Conservation (phyloP, 1,140 invertebrate species). For the Diachasma alloeum region DNA sequence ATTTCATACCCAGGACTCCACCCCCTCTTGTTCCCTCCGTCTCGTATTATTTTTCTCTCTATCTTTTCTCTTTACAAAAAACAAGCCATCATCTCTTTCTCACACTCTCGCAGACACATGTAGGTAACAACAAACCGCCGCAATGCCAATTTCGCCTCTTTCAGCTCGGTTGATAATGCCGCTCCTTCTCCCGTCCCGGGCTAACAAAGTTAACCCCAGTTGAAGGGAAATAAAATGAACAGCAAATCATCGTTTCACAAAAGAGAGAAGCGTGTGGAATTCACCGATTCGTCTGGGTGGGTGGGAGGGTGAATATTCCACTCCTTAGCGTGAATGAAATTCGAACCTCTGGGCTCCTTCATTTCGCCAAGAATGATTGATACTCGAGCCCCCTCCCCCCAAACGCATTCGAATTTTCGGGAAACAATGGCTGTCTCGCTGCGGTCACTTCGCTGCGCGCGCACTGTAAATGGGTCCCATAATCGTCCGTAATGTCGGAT, state of each 20-base stretch:
- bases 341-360: background rate
- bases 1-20: constrained; percentile 64
- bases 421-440: background rate
- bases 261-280: background rate
- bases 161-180: constrained; percentile 35
- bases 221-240: constrained; percentile 8
- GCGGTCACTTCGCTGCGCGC: background rate
- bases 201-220: constrained; percentile 34
- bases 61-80: background rate
- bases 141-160: constrained; percentile 35
- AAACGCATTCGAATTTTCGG: background rate
- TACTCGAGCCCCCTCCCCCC: background rate
- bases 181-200: constrained; percentile 3
- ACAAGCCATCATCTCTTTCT: constrained; percentile 13
- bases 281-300: background rate
- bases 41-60: constrained; percentile 12
- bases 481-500: background rate
- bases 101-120: constrained; percentile 14
- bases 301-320: background rate
- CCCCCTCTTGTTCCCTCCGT: constrained; percentile 22
- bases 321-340: background rate
- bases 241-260: background rate
- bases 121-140: background rate
- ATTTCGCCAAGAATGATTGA: background rate
- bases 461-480: background rate